Percentiles rank a stretch among this genome's conserved stretches.
Evolutionary conservation across 2,888 invertebrate species (phyloP).

Genomic region (Pseudoips prasinana): DNA sequence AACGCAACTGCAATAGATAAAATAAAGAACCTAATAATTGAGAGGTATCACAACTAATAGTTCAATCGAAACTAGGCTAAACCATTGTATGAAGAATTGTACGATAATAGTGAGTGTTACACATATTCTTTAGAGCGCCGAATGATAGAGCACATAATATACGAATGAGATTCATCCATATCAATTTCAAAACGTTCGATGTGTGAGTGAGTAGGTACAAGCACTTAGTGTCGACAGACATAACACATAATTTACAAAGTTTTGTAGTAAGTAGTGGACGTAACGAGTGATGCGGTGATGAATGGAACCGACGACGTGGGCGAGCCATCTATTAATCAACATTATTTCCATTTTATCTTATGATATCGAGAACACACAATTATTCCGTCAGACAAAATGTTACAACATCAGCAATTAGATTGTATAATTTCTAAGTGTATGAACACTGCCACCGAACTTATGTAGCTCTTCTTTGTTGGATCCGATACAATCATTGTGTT

Average conservation of each 20-base stretch:
- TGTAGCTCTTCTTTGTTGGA: conserved; percentile 63
- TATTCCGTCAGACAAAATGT: conserved; percentile 57
- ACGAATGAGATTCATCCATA: conserved; percentile 28
- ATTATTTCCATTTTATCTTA: conserved; percentile 38
- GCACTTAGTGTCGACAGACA: conserved; percentile 38
- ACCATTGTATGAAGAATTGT: no score
- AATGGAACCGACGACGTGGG: conserved; percentile 45
- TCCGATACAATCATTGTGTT: conserved; percentile 44
- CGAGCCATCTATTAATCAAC: conserved; percentile 49
- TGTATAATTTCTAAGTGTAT: conserved; percentile 54
- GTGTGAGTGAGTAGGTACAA: conserved; percentile 24
- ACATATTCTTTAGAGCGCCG: no score
- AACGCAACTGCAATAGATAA: no score
- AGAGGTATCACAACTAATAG: no score
- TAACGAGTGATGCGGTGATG: conserved; percentile 35
- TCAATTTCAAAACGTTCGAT: conserved; percentile 51
- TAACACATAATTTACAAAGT: conserved; percentile 39
- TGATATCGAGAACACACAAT: conserved; percentile 52
- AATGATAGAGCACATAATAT: no score
- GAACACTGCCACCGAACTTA: conserved; percentile 53
- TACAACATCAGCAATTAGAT: conserved; percentile 60
- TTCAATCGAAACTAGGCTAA: no score
- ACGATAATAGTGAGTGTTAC: no score
- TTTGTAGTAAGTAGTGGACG: conserved; percentile 32
- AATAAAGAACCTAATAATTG: no score